Evolutionary conservation across 2,888 invertebrate species (phyloP).

Genomic region (Colostygia pectinataria): DNA sequence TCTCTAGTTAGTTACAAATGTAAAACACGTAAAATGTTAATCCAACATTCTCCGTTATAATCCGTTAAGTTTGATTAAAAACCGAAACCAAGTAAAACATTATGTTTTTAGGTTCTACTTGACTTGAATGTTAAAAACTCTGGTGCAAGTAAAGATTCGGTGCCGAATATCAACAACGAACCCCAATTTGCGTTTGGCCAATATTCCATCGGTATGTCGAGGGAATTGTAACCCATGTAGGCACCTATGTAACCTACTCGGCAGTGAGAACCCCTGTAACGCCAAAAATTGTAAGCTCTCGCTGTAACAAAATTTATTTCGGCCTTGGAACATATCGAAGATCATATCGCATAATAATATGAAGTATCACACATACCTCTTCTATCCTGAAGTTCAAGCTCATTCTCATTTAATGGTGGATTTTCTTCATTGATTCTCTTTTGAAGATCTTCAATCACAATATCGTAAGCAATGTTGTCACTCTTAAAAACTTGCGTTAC

Average conservation of each 20-base stretch:
- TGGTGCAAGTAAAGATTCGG: constrained; percentile 51
- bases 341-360: neutral
- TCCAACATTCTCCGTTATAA: constrained; percentile 28
- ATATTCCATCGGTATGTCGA: constrained; percentile 82
- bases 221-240: constrained; percentile 80
- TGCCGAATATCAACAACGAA: constrained; percentile 75
- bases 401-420: constrained; percentile 86
- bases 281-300: constrained; percentile 83
- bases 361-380: constrained; percentile 78
- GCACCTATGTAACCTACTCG: constrained; percentile 71
- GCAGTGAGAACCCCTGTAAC: constrained; percentile 77
- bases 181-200: constrained; percentile 85
- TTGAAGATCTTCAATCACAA: constrained; percentile 91
- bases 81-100: constrained; percentile 26
- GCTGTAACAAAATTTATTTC: constrained; percentile 77
- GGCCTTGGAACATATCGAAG: constrained; percentile 64
- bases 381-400: constrained; percentile 86
- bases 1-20: constrained; percentile 39
- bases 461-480: constrained; percentile 85
- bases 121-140: constrained; percentile 44
- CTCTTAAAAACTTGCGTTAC: constrained; percentile 85
- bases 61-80: constrained; percentile 30
- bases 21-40: constrained; percentile 35
- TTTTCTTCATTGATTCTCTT: constrained; percentile 91
- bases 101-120: constrained; percentile 3